Base-by-base conservation (phyloP, 1,140 invertebrate genomes). In the Contarinia nasturtii region DNA sequence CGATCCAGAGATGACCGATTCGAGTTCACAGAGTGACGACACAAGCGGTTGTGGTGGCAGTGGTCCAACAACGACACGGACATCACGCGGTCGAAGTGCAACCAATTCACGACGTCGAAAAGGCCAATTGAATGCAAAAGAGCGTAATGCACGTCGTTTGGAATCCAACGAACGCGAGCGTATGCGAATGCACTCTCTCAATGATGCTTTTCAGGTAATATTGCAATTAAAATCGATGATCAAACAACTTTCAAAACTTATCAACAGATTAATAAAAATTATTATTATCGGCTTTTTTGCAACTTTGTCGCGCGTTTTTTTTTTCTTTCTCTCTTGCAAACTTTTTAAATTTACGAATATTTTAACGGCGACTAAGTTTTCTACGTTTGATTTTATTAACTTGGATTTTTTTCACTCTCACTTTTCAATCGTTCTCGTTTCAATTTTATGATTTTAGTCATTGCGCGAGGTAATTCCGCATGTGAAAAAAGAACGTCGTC, bases 121-220 rank as follows among this genome's bases (percentile, higher is more conserved):
- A 63, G 79, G 76, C 34, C 74, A 74, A 1, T 67, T 84, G 22
- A 82, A 75, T 48, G 82, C 84, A 11, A 69, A 83, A 33, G 86
- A 90, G 57, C 69, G 84, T 50, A 89, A 88, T 59, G 59, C 86
- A 18, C 70, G 86, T 21, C 70, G 86, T 41, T 68, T 89, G 41
- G 86, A 89, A 64, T 86, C 82, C 55, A 90, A 90, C 64, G 85
- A 90, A 60, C 66, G 86, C 49, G 86, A 90, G 63, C 67, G 86
- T 52, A 82, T 86, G 75, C 71, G 86, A 54, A 90, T 90, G 86
- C 86, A 89, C 63, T 81, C 79, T 40, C 70, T 89, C 46, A 89
- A 89, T 59, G 86, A 87, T 59, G 86, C 86, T 7, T 90, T 89
- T 60, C 79, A 86, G 71, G 78, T 79, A 67, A 10, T 27, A 27